A percentile compares a stretch with the other conserved stretches of the same genome.
Evolutionary conservation across 2,113 vertebrate species (phyloP).

Genomic region (Pontoporia blainvillei): DNA sequence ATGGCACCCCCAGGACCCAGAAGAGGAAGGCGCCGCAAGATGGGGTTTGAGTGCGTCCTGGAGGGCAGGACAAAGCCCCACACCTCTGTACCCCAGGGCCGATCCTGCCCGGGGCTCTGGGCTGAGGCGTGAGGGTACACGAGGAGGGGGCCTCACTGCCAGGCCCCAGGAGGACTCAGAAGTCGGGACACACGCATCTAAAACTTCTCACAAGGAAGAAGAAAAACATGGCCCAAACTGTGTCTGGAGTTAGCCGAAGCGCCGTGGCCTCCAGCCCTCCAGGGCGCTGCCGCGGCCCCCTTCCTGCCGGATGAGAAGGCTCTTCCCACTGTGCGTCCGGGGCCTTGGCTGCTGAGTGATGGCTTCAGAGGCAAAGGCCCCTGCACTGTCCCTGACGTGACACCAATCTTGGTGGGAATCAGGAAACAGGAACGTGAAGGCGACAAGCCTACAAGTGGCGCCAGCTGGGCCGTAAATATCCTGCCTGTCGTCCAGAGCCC

Average conservation of each 20-base stretch:
- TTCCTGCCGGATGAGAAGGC: not conserved
- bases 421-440: not conserved
- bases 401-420: not conserved
- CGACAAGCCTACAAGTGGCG: not conserved
- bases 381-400: not conserved
- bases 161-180: no score
- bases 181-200: not conserved
- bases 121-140: not conserved
- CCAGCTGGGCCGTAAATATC: not conserved
- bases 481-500: not conserved
- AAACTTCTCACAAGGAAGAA: not conserved
- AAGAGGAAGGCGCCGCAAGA: no score
- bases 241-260: not conserved
- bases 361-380: not conserved
- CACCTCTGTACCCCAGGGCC: fast-evolving
- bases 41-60: fast-evolving
- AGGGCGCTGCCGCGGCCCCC: not conserved
- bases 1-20: fast-evolving
- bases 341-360: fast-evolving
- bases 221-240: not conserved
- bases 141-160: not conserved
- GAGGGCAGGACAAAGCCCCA: not conserved
- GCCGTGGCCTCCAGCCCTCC: not conserved
- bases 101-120: not conserved
- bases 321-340: not conserved